Percentiles rank a stretch among this genome's conserved stretches.
These are phyloP conservation scores for Muraenolepis orangiensis DNA, from an alignment of 2,797 vertebrate species.

Conservation along the genomic window DNA sequence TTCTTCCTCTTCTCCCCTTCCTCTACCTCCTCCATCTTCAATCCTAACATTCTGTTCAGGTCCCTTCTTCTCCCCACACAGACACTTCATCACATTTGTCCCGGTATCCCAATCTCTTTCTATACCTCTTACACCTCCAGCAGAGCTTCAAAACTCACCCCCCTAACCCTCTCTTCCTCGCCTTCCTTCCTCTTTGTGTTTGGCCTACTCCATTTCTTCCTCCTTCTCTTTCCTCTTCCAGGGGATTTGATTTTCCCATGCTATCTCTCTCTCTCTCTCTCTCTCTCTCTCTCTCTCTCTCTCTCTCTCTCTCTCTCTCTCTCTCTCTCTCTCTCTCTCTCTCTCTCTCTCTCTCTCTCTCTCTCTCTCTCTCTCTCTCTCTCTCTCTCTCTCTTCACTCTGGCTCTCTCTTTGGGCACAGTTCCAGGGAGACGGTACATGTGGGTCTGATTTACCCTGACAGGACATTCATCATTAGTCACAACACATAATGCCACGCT, in stretches of 20 bases:
- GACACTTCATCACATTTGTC: not conserved
- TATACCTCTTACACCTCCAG: not conserved
- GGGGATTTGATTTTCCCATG: not conserved
- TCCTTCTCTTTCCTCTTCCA: not conserved
- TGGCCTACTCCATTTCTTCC: not conserved
- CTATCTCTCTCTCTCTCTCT: not conserved
- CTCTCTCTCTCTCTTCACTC: no score
- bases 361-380: no score
- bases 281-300: not conserved
- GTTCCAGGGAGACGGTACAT: constrained; percentile 60
- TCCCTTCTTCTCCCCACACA: not conserved
- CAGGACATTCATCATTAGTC: constrained; percentile 77
- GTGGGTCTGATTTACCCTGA: constrained; percentile 66
- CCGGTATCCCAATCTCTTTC: not conserved
- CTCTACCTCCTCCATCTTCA: not conserved
- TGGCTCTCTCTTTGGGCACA: constrained; percentile 36
- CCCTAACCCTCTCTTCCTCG: not conserved
- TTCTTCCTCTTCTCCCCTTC: not conserved
- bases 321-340: not conserved
- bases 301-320: not conserved
- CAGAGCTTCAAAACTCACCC: not conserved
- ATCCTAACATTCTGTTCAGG: not conserved
- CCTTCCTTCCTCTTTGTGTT: not conserved
- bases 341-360: constrained; percentile 3
- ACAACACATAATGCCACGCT: constrained; percentile 55